Evolutionary conservation across 2,888 invertebrate genomes (phyloP).

Genomic region (Lobophora halterata): DNA sequence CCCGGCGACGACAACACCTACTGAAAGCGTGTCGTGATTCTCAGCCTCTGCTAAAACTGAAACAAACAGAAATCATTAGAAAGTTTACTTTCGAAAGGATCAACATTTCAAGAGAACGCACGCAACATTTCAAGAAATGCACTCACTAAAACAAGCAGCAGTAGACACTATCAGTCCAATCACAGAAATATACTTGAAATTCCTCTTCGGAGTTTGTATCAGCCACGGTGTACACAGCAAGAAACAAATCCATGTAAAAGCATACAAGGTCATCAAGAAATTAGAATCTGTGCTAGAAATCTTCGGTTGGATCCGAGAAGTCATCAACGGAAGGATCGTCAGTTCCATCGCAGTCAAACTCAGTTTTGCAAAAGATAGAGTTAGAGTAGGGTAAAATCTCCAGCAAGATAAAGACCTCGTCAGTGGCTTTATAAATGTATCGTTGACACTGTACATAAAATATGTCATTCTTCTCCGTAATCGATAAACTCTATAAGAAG

Average conservation of each 20-base stretch:
- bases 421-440: conserved; percentile 70
- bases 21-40: conserved; percentile 69
- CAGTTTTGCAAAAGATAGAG: conserved; percentile 59
- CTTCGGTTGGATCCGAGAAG: conserved; percentile 57
- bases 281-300: conserved; percentile 63
- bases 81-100: background rate
- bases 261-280: conserved; percentile 67
- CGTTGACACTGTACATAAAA: conserved; percentile 61
- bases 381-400: conserved; percentile 70
- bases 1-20: conserved; percentile 74
- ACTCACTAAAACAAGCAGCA: conserved; percentile 63
- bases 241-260: conserved; percentile 74
- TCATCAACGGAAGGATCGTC: conserved; percentile 61
- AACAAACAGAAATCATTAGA: conserved; percentile 31
- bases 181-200: conserved; percentile 65
- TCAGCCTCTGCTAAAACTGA: conserved; percentile 61
- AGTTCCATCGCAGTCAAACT: conserved; percentile 60
- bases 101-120: conserved; percentile 1
- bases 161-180: conserved; percentile 59
- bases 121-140: conserved; percentile 6
- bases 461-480: conserved; percentile 58
- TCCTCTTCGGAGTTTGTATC: conserved; percentile 65
- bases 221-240: conserved; percentile 69
- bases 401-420: conserved; percentile 68
- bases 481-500: conserved; percentile 68